phyloP scores from a whole-genome alignment of 2,797 vertebrate species.

The Dendrocincla tyrannina region DNA sequence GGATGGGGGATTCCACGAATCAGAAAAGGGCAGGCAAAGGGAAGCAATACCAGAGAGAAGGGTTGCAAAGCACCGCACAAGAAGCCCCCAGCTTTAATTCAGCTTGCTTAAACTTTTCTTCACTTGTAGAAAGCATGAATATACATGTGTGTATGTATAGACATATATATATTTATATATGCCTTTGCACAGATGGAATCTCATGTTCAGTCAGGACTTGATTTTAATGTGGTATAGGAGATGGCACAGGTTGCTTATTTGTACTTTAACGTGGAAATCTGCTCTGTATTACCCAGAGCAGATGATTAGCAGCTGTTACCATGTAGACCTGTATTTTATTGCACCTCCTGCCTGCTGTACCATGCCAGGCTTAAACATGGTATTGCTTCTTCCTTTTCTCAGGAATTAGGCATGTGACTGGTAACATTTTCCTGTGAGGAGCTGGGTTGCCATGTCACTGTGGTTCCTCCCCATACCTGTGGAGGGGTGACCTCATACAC shows the following conservation, averaged over 20 bases:
- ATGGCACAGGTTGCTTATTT: background rate
- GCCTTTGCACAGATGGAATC: background rate
- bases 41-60: conserved; percentile 1
- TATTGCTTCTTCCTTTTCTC: background rate
- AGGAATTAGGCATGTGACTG: background rate
- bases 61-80: background rate
- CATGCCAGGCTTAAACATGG: background rate
- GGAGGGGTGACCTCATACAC: background rate
- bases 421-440: background rate
- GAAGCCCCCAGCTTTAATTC: conserved; percentile 28
- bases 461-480: background rate
- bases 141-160: accelerated
- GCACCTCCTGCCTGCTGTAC: conserved; percentile 12
- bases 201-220: conserved; percentile 37
- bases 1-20: background rate
- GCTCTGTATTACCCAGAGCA: background rate
- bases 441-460: background rate
- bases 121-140: background rate
- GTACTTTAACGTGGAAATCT: conserved; percentile 11
- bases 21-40: conserved; percentile 7
- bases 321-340: conserved; percentile 14
- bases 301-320: conserved; percentile 19
- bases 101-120: background rate
- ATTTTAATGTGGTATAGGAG: conserved; percentile 19
- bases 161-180: no score